These are phyloP conservation scores for Tetranychus piercei DNA, from an alignment of 2,888 invertebrate genomes.

Conservation along the genomic window DNA sequence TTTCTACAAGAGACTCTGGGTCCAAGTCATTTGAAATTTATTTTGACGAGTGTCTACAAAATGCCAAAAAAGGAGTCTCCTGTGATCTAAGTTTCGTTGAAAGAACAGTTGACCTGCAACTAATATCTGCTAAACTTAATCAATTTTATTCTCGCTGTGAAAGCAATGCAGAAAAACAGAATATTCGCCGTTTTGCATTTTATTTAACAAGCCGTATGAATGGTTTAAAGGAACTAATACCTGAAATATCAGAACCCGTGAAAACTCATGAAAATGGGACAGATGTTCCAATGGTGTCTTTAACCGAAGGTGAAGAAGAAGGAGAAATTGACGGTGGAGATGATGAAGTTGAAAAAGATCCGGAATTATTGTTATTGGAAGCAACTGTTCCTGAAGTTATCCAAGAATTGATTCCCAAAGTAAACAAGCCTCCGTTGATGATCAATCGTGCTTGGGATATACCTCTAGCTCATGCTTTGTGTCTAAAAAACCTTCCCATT, in stretches of 20 bases:
- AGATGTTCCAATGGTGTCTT: neutral
- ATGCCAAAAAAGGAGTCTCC: conserved; percentile 10
- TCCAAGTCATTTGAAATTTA: conserved; percentile 15
- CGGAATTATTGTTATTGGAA: conserved; percentile 19
- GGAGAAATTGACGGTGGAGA: conserved; percentile 20
- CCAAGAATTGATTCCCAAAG: conserved; percentile 15
- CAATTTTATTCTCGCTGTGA: conserved; percentile 5
- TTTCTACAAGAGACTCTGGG: neutral
- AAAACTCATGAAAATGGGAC: neutral
- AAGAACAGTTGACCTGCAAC: neutral
- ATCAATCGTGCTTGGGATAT: conserved; percentile 20
- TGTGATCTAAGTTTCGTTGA: conserved; percentile 13
- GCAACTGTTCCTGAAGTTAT: conserved; percentile 25
- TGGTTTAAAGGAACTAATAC: conserved; percentile 9
- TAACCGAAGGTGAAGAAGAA: conserved; percentile 16
- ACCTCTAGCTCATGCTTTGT: conserved; percentile 13
- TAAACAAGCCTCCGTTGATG: conserved; percentile 15
- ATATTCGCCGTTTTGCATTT: conserved; percentile 2
- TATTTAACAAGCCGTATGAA: conserved; percentile 13
- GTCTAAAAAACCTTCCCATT: conserved; percentile 7
- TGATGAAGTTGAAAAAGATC: conserved; percentile 17
- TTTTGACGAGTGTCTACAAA: conserved; percentile 9
- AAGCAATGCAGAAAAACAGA: neutral
- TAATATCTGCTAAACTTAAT: neutral
- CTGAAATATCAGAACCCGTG: neutral